Evolutionary conservation across 2,888 invertebrate species (phyloP).

Genomic region (Limnephilus auricula): DNA sequence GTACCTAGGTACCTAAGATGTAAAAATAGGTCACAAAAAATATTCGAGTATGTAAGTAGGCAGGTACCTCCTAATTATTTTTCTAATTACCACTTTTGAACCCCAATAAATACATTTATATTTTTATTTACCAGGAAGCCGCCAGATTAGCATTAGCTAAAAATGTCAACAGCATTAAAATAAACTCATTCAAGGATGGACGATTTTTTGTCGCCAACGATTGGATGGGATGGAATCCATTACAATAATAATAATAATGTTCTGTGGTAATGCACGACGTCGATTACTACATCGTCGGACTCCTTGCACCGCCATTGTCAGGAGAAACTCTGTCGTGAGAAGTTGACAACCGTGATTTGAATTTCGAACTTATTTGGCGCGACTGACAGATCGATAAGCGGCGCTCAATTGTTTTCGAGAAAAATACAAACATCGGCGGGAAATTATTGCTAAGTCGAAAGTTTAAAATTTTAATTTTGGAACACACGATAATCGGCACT

Average conservation of each 20-base stretch:
- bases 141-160: not conserved
- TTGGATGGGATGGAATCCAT: not conserved
- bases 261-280: not conserved
- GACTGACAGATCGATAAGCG: not conserved
- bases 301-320: conserved; percentile 18
- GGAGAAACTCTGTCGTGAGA: conserved; percentile 8
- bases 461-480: no score
- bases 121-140: not conserved
- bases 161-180: not conserved
- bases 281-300: not conserved
- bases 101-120: not conserved
- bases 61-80: not conserved
- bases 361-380: conserved; percentile 14
- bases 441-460: not conserved
- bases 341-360: conserved; percentile 26
- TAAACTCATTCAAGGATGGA: not conserved
- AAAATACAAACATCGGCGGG: not conserved
- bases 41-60: no score
- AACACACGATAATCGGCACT: not conserved
- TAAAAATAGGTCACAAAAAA: not conserved
- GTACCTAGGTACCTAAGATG: not conserved
- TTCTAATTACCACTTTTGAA: not conserved
- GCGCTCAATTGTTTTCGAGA: not conserved
- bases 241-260: not conserved
- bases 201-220: not conserved